A percentile compares a stretch with the other conserved stretches of the same genome.
phyloP scores from a whole-genome alignment of 2,113 vertebrate genomes.

The Cynocephalus volans region DNA sequence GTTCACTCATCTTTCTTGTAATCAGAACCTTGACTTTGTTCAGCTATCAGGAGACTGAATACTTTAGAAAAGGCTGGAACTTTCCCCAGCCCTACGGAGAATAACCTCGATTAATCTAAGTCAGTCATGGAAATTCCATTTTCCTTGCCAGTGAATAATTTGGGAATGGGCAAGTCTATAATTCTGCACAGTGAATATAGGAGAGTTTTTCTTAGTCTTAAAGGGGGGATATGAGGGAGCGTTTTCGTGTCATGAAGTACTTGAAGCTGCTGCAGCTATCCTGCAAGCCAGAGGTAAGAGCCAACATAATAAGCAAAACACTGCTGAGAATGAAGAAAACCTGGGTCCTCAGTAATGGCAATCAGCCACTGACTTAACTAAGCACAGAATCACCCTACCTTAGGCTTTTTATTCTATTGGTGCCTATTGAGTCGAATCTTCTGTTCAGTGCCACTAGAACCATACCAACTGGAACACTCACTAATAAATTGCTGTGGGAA shows the following conservation, averaged over 20 bases:
- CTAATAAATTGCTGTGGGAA: neutral
- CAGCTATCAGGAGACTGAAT: neutral
- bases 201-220: neutral
- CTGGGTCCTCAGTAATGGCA: neutral
- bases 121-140: neutral
- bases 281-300: neutral
- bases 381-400: neutral
- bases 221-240: neutral
- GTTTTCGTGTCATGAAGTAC: neutral
- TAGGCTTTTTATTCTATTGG: neutral
- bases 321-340: neutral
- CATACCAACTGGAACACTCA: neutral
- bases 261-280: neutral
- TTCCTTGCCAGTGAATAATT: neutral
- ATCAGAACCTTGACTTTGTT: neutral
- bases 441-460: neutral
- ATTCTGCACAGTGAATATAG: neutral
- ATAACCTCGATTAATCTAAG: neutral
- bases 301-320: neutral
- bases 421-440: neutral
- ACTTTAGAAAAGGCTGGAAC: neutral
- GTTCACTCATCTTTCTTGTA: neutral
- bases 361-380: neutral
- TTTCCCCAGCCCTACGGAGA: neutral
- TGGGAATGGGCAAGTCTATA: neutral